Percentiles rank a stretch among this genome's conserved stretches.
Evolutionary conservation across 2,113 vertebrate genomes (phyloP).

Genomic region (Henicopernis longicauda): DNA sequence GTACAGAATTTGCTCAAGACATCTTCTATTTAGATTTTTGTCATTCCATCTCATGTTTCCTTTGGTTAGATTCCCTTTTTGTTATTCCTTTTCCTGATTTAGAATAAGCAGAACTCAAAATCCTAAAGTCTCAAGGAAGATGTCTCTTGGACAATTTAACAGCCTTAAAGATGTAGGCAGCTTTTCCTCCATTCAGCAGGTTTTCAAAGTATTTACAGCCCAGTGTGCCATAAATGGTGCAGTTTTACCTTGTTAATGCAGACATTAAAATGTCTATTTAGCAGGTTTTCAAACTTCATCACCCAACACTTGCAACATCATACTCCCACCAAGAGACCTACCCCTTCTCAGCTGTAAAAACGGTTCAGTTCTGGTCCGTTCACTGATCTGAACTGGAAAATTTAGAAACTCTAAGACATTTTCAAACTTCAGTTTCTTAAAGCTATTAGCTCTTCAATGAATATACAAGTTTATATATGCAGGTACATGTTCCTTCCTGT

Average conservation of each 20-base stretch:
- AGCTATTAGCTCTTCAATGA: neutral
- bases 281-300: neutral
- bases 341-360: neutral
- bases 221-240: neutral
- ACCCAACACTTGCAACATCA: neutral
- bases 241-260: neutral
- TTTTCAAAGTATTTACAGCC: neutral
- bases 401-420: neutral
- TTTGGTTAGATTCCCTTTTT: neutral
- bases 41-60: neutral
- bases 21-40: neutral
- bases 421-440: neutral
- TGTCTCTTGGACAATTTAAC: neutral
- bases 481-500: neutral
- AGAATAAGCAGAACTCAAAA: neutral
- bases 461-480: accelerated
- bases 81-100: neutral
- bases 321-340: neutral
- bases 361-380: neutral
- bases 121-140: neutral
- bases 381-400: neutral
- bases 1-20: neutral
- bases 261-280: neutral
- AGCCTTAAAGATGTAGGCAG: neutral
- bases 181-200: neutral